Conservation (phyloP, 2,888 invertebrate species). For the Chymomyza amoena region DNA sequence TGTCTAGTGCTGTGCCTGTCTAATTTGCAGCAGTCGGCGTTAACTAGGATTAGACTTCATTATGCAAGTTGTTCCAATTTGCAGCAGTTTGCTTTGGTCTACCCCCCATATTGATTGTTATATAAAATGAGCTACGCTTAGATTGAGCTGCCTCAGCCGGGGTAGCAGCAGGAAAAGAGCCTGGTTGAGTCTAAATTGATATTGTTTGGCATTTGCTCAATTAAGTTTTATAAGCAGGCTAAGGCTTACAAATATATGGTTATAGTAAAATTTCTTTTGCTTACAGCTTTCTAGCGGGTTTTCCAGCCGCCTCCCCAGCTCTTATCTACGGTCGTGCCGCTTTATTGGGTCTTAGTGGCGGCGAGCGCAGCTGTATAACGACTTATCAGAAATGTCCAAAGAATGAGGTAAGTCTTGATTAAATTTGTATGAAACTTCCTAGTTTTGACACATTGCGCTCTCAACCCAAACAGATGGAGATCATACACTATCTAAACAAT, state of each 20-base stretch:
- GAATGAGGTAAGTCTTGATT: conserved; percentile 78
- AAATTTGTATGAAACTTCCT: conserved; percentile 9
- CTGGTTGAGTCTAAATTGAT: conserved; percentile 55
- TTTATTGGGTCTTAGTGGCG: conserved; percentile 84
- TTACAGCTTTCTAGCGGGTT: conserved; percentile 74
- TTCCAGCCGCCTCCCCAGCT: conserved; percentile 81
- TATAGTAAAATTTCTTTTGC: not conserved
- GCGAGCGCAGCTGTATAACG: conserved; percentile 72
- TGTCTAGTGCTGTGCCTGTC: conserved; percentile 9
- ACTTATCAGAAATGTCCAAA: conserved; percentile 88
- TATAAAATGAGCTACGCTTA: conserved; percentile 59
- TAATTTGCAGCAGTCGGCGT: conserved; percentile 43
- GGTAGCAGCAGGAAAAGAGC: not conserved
- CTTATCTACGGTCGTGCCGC: conserved; percentile 87
- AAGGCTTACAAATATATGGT: conserved; percentile 18
- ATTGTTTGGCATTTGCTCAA: conserved; percentile 62
- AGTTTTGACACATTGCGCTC: conserved; percentile 20
- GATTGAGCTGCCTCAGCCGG: conserved; percentile 20
- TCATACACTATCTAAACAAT: conserved; percentile 89
- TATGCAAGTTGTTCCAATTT: conserved; percentile 45
- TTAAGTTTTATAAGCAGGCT: conserved; percentile 55
- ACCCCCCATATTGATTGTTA: conserved; percentile 59
- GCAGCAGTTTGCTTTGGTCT: not conserved
- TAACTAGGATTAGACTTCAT: conserved; percentile 70
- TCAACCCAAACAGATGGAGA: conserved; percentile 80